A percentile compares a stretch with the other conserved stretches of the same genome.
Evolutionary conservation across 2,113 vertebrate genomes (phyloP).

Genomic region (Picathartes gymnocephalus): DNA sequence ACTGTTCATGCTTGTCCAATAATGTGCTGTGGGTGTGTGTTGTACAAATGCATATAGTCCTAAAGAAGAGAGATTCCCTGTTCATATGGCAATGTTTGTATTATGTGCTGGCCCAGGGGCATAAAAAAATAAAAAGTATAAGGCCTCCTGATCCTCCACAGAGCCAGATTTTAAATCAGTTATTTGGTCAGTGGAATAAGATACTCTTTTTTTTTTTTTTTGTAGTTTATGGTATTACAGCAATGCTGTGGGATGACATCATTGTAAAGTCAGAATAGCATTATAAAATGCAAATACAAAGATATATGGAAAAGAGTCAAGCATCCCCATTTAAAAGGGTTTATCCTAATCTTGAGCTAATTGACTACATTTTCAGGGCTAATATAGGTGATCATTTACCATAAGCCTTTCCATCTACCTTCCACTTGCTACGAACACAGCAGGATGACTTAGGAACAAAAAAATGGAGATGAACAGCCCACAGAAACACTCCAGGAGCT

Average conservation of each 20-base stretch:
- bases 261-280: constrained; percentile 13
- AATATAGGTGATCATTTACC: background rate
- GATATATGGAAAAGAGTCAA: background rate
- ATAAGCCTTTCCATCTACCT: background rate
- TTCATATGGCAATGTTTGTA: background rate
- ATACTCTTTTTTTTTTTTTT: background rate
- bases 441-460: background rate
- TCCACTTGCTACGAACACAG: background rate
- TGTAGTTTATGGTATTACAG: background rate
- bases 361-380: background rate
- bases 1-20: background rate
- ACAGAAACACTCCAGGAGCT: background rate
- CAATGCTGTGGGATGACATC: constrained; percentile 5
- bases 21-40: background rate
- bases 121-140: background rate
- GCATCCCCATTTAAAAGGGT: background rate
- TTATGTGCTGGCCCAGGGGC: background rate
- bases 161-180: background rate
- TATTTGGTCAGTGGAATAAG: background rate
- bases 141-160: background rate
- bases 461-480: background rate
- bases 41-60: background rate
- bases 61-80: background rate
- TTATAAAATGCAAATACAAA: background rate
- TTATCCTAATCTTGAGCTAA: background rate